Evolutionary conservation across 1,140 invertebrate species (phyloP), one percentile per base, ranked within the genome.

Genomic region (Copidosoma floridanum): DNA sequence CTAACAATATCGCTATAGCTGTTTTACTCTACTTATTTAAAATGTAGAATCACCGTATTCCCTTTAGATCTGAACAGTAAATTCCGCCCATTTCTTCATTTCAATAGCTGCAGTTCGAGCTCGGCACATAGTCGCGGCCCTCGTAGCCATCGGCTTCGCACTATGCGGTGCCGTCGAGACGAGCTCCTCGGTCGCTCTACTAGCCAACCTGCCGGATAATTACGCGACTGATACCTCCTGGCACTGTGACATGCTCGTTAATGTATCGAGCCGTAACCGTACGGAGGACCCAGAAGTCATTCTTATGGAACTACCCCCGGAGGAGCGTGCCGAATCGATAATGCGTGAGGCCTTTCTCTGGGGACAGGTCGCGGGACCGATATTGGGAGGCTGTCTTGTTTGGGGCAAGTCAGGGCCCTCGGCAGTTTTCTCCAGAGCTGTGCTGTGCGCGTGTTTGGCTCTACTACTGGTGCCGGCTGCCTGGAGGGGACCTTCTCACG

Each of bases 401-500:
- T 84, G 83, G 67, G 82, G 82, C 14, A 68, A 82, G 29, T 82
- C 83, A 0, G 84, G 83, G 7, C 83, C 83, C 1, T 83, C 83
- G 26, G 78, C 82, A 68, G 77, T 84, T 0, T 84, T 83, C 64
- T 84, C 83, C 3, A 74, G 79, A 20, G 81, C 82, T 1, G 80
- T 84, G 60, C 70, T 85, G 11, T 82, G 82, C 5, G 81, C 83
- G 7, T 83, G 83, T 63, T 69, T 83, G 11, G 78, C 80, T 1
- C 81, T 80, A 0, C 68, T 84, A 14, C 69, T 85, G 60, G 82
- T 85, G 2, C 83, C 84, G 20, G 83, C 83, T 11, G 81, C 83
- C 3, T 85, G 84, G 84, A 73, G 82, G 58, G 81, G 82, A 12
- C 82, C 82, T 0, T 82, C 82, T n/a, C 83, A 85, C 53, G 82